Conservation (phyloP, 2,888 invertebrate species). For the Drosophila neonasuta region DNA sequence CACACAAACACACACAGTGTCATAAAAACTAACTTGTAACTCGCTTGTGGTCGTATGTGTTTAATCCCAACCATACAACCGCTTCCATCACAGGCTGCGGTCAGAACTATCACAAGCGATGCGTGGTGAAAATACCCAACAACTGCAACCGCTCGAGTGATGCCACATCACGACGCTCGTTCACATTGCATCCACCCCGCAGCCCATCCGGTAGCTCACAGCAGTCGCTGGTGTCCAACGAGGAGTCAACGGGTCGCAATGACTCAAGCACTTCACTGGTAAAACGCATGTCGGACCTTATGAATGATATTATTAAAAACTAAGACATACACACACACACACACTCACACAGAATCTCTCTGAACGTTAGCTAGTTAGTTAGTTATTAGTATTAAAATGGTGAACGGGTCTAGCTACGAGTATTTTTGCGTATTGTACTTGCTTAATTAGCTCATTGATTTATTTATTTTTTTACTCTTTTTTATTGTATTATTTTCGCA, state of each 20-base stretch:
- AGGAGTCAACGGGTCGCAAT: conserved; percentile 83
- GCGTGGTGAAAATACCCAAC: conserved; percentile 97
- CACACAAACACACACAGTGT: background rate
- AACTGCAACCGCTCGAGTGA: conserved; percentile 90
- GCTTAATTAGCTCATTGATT: conserved; percentile 36
- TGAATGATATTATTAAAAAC: conserved; percentile 83
- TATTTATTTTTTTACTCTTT: conserved; percentile 31
- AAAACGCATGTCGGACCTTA: conserved; percentile 86
- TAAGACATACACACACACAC: conserved; percentile 27
- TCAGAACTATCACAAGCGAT: conserved; percentile 98
- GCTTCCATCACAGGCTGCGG: conserved; percentile 91
- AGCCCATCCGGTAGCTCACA: conserved; percentile 89
- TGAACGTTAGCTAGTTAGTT: conserved; percentile 8
- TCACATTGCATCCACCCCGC: conserved; percentile 83
- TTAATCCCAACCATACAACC: conserved; percentile 5
- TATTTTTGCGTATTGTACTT: conserved; percentile 59
- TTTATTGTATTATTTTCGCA: conserved; percentile 52
- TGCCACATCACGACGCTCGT: conserved; percentile 80
- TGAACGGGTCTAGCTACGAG: conserved; percentile 63
- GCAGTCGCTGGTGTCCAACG: conserved; percentile 85
- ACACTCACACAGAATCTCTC: no score
- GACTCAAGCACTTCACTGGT: conserved; percentile 87
- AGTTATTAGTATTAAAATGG: conserved; percentile 36
- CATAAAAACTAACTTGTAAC: conserved; percentile 37
- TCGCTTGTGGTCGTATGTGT: conserved; percentile 29